phyloP scores from a whole-genome alignment of 2,888 invertebrate species.

The Ellobium chinense region DNA sequence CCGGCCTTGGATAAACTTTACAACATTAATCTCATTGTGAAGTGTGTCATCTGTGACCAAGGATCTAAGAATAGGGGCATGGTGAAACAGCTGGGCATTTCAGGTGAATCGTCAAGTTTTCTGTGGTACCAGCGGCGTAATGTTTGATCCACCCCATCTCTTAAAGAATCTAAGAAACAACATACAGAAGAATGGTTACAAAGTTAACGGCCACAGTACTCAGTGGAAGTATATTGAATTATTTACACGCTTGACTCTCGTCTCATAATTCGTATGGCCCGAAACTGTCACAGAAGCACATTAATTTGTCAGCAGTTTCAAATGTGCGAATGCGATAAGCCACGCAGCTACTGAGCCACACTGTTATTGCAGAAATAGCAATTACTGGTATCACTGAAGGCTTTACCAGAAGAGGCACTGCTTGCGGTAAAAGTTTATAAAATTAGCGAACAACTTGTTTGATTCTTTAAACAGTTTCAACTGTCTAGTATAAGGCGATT shows the following conservation, averaged over 20 bases:
- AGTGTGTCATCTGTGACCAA: not conserved
- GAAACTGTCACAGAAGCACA: not conserved
- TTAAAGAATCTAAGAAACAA: not conserved
- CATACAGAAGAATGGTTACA: not conserved
- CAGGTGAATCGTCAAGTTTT: not conserved
- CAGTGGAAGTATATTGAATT: not conserved
- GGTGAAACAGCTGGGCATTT: not conserved
- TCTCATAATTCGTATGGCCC: too few relatives aligned
- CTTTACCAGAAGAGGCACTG: not conserved
- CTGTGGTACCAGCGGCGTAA: not conserved
- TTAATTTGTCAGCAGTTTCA: not conserved
- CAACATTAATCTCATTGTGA: not conserved
- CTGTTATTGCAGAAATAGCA: not conserved
- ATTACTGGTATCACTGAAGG: not conserved
- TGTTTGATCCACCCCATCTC: not conserved
- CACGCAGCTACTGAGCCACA: not conserved
- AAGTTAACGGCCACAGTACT: not conserved
- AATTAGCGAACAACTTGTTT: not conserved
- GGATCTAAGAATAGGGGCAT: not conserved
- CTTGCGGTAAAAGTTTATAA: not conserved
- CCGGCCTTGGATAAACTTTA: not conserved
- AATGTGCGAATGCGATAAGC: not conserved
- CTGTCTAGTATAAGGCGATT: too few relatives aligned
- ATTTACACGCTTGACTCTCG: too few relatives aligned
- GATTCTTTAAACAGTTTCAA: not conserved